Evolutionary conservation across 2,113 vertebrate species (phyloP), one percentile per base, ranked within the genome.

Genomic region (Sinocyclocheilus grahami): DNA sequence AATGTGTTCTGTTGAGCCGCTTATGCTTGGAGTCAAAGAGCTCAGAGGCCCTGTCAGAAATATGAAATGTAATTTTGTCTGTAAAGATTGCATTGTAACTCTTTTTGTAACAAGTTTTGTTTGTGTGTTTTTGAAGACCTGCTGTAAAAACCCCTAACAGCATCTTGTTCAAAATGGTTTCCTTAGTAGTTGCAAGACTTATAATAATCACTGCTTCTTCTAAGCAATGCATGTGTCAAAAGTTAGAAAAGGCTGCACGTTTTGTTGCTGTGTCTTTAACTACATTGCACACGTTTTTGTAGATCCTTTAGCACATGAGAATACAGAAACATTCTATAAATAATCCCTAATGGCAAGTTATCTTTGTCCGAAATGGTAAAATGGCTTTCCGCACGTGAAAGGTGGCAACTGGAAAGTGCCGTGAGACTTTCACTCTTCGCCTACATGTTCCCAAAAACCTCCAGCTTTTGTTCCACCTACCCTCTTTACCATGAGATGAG

Each of bases 401-500:
- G 58, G 81, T 71, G 81, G 53, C 63, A 51, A 37, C 55, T 86
- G 85, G 85, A 85, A 87, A 89, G 78, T 86, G 82, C 82, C n/a
- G 30, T 87, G 12, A 72, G 86, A 27, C 53, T 33, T 82, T 80
- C 53, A 58, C 46, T 60, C 58, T 33, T 63, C 69, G 76, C 88
- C 85, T 86, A 89, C 88, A 62, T 71, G 85, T 89, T 84, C 78
- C 83, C 71, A 85, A 85, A 88, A 63, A 78, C 81, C 81, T 71
- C 46, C 81, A 53, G 39, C 3, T 82, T 20, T 78, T 16, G 24
- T 62, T 5, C 84, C 81, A 79, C 85, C 85, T 78, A 58, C 80
- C 48, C n/a, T 74, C 22, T 86, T 53, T n/a, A 11, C 83, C 55
- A 74, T 87, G 74, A 78, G 74, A 83, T 69, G 78, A 85, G 58